Evolutionary conservation across 2,888 invertebrate species (phyloP).

Genomic region (Polydrusus tereticollis): DNA sequence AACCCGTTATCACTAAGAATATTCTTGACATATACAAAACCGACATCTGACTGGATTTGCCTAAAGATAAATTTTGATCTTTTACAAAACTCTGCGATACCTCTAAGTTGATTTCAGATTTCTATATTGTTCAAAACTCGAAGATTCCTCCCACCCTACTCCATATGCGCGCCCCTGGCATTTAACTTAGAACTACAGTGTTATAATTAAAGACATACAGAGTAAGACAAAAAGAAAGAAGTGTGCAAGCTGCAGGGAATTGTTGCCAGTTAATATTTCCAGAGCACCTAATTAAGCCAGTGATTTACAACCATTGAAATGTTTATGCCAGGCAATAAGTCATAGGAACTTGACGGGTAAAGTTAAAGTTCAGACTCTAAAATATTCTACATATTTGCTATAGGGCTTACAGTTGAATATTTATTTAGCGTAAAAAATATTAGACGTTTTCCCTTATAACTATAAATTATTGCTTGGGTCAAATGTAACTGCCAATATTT

Average conservation of each 20-base stretch:
- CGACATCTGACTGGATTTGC: too few species aligned
- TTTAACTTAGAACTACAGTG: not conserved
- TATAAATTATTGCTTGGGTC: too few species aligned
- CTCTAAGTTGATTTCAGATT: too few species aligned
- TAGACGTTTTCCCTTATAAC: too few species aligned
- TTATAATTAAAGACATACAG: not conserved
- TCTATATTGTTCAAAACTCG: not conserved
- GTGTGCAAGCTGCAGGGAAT: slow-evolving; percentile 23
- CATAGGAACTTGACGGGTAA: slow-evolving; percentile 36
- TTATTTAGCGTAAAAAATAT: not conserved
- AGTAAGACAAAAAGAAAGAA: not conserved
- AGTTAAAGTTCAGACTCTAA: slow-evolving; percentile 16
- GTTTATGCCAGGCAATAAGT: slow-evolving; percentile 46
- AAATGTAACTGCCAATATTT: too few species aligned
- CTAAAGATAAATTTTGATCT: too few species aligned
- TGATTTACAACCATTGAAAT: slow-evolving; percentile 49
- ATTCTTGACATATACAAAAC: too few species aligned
- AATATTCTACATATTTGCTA: slow-evolving; percentile 36
- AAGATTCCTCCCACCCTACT: not conserved
- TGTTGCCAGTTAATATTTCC: slow-evolving; percentile 34
- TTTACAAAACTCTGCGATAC: too few species aligned
- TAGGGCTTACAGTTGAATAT: not conserved
- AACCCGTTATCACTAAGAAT: too few species aligned
- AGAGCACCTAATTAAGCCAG: slow-evolving; percentile 47
- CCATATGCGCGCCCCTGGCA: too few species aligned